Evolutionary conservation across 1,140 invertebrate species (phyloP), one percentile per base, ranked within the genome.

Genomic region (Meloidogyne hapla): DNA sequence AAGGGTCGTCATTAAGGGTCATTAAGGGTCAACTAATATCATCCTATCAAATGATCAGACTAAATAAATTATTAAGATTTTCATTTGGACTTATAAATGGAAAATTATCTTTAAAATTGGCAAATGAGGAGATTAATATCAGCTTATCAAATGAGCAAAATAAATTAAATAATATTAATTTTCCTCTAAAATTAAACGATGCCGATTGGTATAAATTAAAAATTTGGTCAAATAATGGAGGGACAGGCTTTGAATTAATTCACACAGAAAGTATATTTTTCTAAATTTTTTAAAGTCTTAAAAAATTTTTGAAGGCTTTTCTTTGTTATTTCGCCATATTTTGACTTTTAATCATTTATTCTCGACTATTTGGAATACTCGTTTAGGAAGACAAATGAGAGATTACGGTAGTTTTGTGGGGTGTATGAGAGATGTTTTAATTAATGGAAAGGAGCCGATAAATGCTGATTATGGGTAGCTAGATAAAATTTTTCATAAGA

Each of bases 231-330:
- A 81, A 72, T 40, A 72, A 69, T 10, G 63, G 67, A 56, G 69
- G 90, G 91, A 69, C 91, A 92, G 6, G 93, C 94, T 90, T 93
- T 93, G 0, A 75, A 61, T 42, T 75, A 21, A 40, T 64, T 15
- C 70, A 75, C 13, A n/a, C 28, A n/a, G 70, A 75, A 61, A 75
- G 71, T 73, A 18, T n/a, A 23, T 38, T 25, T 15, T 21, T 72
- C 28, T n/a, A n/a, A n/a, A n/a, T n/a, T n/a, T n/a, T 28, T n/a
- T 26, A 38, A 28, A 21, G 15, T 33, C 63, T 23, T 18, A 9
- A 48, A 61, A 23, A 38, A 15, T 15, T 56, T 56, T 21, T n/a
- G 5, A n/a, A 56, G 71, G 56, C 23, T 26, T 18, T 0, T 28
- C 10, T 75, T 61, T 75, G 38, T 63, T 75, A 23, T 25, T 69